Base-by-base conservation (phyloP, 2,797 vertebrate genomes). In the Aphelocoma californica region DNA sequence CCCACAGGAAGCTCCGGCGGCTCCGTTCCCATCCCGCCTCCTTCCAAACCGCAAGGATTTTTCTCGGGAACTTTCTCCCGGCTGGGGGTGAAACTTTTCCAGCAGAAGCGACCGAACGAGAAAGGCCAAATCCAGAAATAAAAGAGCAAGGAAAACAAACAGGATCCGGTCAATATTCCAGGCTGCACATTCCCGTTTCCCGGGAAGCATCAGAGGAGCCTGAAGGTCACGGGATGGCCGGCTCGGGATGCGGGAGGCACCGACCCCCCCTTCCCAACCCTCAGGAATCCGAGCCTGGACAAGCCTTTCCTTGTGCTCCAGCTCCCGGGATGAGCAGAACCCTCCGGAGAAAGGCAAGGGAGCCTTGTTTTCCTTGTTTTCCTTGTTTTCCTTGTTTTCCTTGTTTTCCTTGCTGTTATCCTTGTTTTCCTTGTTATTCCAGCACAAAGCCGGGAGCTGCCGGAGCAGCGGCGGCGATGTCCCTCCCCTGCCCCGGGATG, bases 391-490 rank as follows among this genome's bases (percentile, higher is more conserved):
- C 75, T 6, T 29, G 36, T 19, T 36, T 10, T 34, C 50, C 50
- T 19, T 32, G 36, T 32, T 70, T 4, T 28, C 51, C 48, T 45
- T 45, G 44, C 44, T 12, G 10, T 45, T 21, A 11, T 45, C 45
- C 45, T 45, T 45, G 45, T 45, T 45, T 45, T 21, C 45, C 45
- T 45, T 12, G 45, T 21, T 38, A 29, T 66, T 47, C 32, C 19
- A 1, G 45, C 78, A 32, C 64, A 53, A 78, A 47, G 12, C 57
- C 5, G 19, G 64, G 34, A 78, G 72, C 78, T 67, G 45, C 5
- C 0, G 12, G 78, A 65, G n/a, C 38, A 53, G 19, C 2, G 0
- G 21, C 19, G 10, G 11, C 0, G 0, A 13, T 4, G 31, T 42
- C 29, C 66, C 82, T 42, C 8, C 69, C 51, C 51, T 2, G 12